These are phyloP conservation scores for Microctonus brassicae DNA, from an alignment of 2,888 invertebrate species.

Conservation along the genomic window DNA sequence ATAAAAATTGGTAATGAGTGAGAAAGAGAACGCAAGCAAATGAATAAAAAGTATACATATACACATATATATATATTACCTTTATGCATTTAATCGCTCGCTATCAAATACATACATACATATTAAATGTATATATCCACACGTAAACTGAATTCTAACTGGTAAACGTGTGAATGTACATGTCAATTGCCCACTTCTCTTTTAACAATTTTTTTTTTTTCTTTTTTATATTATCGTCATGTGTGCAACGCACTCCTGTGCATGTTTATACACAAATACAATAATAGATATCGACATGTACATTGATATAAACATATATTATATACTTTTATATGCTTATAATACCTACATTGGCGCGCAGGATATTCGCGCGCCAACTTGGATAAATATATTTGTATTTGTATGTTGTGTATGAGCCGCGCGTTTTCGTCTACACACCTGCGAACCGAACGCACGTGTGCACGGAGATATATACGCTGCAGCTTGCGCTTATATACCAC, in stretches of 20 bases:
- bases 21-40: constrained; percentile 19
- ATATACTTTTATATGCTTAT: too few species aligned
- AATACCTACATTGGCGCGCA: background rate
- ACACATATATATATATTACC: too few species aligned
- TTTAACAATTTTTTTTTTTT: too few species aligned
- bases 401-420: background rate
- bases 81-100: constrained; percentile 43
- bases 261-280: background rate
- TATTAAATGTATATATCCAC: background rate
- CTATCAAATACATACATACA: constrained; percentile 23
- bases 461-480: constrained; percentile 18
- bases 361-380: constrained; percentile 4
- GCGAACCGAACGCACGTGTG: constrained; percentile 38
- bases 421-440: constrained; percentile 38
- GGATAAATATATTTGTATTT: too few species aligned
- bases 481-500: constrained; percentile 46
- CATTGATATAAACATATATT: too few species aligned
- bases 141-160: constrained; percentile 16
- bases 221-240: too few species aligned
- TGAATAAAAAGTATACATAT: constrained; percentile 40
- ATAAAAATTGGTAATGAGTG: background rate
- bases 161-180: constrained; percentile 21
- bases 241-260: background rate
- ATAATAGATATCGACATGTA: background rate
- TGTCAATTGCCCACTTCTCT: background rate